Conservation (phyloP, 37 sponge, comb jelly and placozoan genomes). For the Hexactinellida sp. region DNA sequence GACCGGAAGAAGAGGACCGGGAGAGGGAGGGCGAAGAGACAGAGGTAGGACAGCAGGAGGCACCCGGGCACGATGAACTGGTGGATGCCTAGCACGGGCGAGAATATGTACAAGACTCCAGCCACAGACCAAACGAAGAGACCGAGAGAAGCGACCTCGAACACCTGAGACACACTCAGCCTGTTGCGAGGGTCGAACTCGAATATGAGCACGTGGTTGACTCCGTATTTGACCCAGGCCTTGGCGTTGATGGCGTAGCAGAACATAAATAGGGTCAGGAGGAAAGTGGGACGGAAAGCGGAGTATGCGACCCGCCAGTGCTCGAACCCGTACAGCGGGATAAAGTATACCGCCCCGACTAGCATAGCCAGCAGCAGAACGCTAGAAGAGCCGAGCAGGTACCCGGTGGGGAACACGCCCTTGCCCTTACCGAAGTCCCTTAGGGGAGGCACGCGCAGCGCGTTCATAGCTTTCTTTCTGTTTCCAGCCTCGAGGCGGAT, state of each 20-base stretch:
- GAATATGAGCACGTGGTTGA: constrained; percentile 83
- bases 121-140: constrained; percentile 21
- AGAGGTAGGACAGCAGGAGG: constrained; percentile 37
- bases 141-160: constrained; percentile 38
- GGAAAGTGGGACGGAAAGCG: constrained; percentile 25
- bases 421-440: constrained; percentile 11
- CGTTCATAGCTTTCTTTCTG: constrained; percentile 71
- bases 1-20: constrained; percentile 28
- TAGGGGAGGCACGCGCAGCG: constrained; percentile 73
- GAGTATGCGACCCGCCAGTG: constrained; percentile 14
- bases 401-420: neutral
- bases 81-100: constrained; percentile 10
- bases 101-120: constrained; percentile 25
- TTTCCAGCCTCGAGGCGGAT: constrained; percentile 55
- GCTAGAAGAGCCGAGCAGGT: neutral
- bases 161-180: constrained; percentile 49
- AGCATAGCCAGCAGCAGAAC: neutral
- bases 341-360: neutral
- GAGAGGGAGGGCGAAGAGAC: constrained; percentile 42
- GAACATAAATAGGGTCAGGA: constrained; percentile 45
- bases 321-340: neutral
- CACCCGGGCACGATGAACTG: constrained; percentile 22
- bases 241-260: constrained; percentile 62
- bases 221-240: constrained; percentile 59
- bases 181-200: constrained; percentile 73